Conservation (phyloP, 1,140 invertebrate genomes). For the Nephotettix cincticeps region DNA sequence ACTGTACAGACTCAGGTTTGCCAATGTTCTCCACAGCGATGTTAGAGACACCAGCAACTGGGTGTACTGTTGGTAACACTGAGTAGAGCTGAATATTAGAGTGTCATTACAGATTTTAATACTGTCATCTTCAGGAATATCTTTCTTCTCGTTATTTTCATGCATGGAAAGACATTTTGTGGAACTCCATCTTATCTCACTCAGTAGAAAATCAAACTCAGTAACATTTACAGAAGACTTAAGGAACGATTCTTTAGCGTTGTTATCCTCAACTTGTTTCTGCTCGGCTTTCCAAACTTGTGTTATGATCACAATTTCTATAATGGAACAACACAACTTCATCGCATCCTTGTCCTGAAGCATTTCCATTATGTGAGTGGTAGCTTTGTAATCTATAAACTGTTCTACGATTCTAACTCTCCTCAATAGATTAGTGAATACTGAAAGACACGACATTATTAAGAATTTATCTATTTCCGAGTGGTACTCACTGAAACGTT, state of each 20-base stretch:
- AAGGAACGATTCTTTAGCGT: not conserved
- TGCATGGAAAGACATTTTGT: not conserved
- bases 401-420: slow-evolving; percentile 56
- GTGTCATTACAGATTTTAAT: not conserved
- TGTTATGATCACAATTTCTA: slow-evolving; percentile 61
- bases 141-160: not conserved
- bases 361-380: slow-evolving; percentile 56
- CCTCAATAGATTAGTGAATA: slow-evolving; percentile 58
- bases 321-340: slow-evolving; percentile 57
- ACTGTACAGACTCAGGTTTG: slow-evolving; percentile 56
- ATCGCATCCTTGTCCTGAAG: slow-evolving; percentile 55
- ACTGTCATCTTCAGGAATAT: not conserved
- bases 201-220: slow-evolving; percentile 9
- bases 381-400: slow-evolving; percentile 57
- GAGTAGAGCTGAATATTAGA: not conserved
- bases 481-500: slow-evolving; percentile 47
- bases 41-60: slow-evolving; percentile 41
- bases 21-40: slow-evolving; percentile 57
- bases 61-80: not conserved
- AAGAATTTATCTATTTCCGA: slow-evolving; percentile 56
- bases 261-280: slow-evolving; percentile 35
- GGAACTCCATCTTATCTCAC: not conserved
- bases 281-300: slow-evolving; percentile 53
- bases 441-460: slow-evolving; percentile 58
- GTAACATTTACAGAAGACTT: not conserved